Evolutionary conservation across 2,888 invertebrate species (phyloP), one percentile per base, ranked within the genome.

Genomic region (Hanleya hanleyi): DNA sequence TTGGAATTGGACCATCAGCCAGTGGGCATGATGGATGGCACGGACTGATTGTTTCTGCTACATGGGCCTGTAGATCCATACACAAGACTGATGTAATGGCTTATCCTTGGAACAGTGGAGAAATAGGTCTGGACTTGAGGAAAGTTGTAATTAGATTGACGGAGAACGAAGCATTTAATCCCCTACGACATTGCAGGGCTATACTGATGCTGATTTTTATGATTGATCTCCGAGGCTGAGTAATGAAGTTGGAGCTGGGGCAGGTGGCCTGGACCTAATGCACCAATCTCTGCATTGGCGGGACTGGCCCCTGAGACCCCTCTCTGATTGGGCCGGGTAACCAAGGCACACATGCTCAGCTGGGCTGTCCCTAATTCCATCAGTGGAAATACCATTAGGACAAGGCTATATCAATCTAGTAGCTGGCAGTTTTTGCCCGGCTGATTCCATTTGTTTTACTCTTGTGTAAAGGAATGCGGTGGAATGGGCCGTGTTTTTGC

Each of bases 301-400:
- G n/a, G n/a, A n/a, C n/a, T n/a, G n/a, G n/a, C n/a, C n/a, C n/a
- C n/a, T n/a, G 7, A 15, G 32, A 26, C 12, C 57, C 18, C 57
- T 15, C 29, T 22, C 22, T 57, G 57, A 57, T 57, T 57, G 32
- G 57, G 29, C 47, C 47, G 29, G 32, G 1, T 15, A 29, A 57
- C 15, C 57, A 29, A 32, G 57, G 29, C 57, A 57, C 22, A 57
- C 29, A 57, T 57, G 18, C 22, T 57, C 57, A 57, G 57, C 57
- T 57, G 57, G 57, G 57, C 26, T 26, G 57, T 57, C 29, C 57
- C 29, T 57, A 57, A 57, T 57, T 57, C 57, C 57, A 57, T 57
- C 57, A 57, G 57, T 57, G 57, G 57, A 29, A 57, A 57, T 57
- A 26, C 57, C 57, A 57, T 57, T 29, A 57, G 57, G 22, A 57